Evolutionary conservation across 1,140 invertebrate species (phyloP), one percentile per base, ranked within the genome.

Genomic region (Trichonephila inaurata): DNA sequence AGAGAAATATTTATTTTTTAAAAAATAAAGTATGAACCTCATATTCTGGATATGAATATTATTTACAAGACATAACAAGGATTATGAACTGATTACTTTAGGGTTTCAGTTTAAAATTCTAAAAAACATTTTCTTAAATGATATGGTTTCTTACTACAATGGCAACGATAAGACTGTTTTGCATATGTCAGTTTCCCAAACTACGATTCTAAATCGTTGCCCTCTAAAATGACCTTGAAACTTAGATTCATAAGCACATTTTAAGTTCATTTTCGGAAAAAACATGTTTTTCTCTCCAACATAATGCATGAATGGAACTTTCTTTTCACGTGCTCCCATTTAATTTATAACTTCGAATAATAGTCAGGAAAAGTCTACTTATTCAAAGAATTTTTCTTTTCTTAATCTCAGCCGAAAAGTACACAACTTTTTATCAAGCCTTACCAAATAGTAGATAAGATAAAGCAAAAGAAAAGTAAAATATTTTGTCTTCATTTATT

Each of bases 231-330:
- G 72, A 33, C 72, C 72, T 77, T 77, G 51, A 51, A 51, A 51
- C 51, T 51, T 51, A 0, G 18, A 64, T 21, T 16, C 72, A 40
- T 6, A 28, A 33, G 16, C 16, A 77, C 33, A 40, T 77, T 77
- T 28, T 51, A 77, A 77, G 72, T 77, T 40, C 28, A 72, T 19
- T 77, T 77, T 18, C 14, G 6, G 72, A 77, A 77, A 77, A 77
- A 40, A 40, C 72, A 77, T 77, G 72, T 77, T 77, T 77, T 77
- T 33, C 4, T 19, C 28, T 77, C 19, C 18, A 40, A 77, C 4
- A 33, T 33, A 40, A 77, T 77, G 72, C 24, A 77, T 77, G 72
- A 40, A 77, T 77, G 72, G 28, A 77, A 28, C 33, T 77, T 77
- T 28, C 6, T 28, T 33, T 77, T 14, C 72, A 77, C 33, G 72